Evolutionary conservation across 1,140 invertebrate genomes (phyloP), one percentile per base, ranked within the genome.

Genomic region (Leptonema lineaticorne): DNA sequence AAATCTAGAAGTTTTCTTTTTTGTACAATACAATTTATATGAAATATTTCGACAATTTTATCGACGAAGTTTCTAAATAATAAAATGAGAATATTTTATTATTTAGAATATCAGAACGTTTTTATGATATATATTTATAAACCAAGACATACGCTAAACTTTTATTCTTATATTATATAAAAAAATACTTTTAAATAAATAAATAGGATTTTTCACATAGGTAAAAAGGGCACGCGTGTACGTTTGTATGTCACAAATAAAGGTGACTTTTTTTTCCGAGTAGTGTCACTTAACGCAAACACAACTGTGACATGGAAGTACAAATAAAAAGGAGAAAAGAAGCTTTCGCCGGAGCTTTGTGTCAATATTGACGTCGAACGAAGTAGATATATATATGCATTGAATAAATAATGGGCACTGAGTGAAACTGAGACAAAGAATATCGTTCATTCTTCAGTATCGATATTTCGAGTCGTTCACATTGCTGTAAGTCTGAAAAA

Each of bases 321-420:
- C n/a, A n/a, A n/a, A n/a, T n/a, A 33, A 33, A 33, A 41, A 11
- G 16, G 9, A 4, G 16, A 41, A 41, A 41, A 41, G 37, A 14
- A 11, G 50, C 20, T 24, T 53, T 53, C 9, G 20, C 24, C 24
- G 20, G 20, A 22, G 50, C 24, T 53, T 53, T 26, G 24, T 24
- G 50, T 53, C 20, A 53, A 53, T 53, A 53, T 53, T 26, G 50
- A 53, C 11, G 50, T 14, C 50, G 24, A 53, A 53, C 50, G 1
- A 4, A 24, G 24, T 9, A 41, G 11, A 16, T 33, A 20, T 22
- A 24, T 53, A 22, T 53, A 53, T 53, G 50, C 22, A 24, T 53
- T 53, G 50, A 53, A 53, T 53, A 53, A 53, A 24, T 53, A 53
- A 53, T 53, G 50, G 50, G 22, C 50, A 53, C 50, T 9, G 50